These are phyloP conservation scores for Nemotelus nigrinus DNA, from an alignment of 2,888 invertebrate species.

Conservation along the genomic window DNA sequence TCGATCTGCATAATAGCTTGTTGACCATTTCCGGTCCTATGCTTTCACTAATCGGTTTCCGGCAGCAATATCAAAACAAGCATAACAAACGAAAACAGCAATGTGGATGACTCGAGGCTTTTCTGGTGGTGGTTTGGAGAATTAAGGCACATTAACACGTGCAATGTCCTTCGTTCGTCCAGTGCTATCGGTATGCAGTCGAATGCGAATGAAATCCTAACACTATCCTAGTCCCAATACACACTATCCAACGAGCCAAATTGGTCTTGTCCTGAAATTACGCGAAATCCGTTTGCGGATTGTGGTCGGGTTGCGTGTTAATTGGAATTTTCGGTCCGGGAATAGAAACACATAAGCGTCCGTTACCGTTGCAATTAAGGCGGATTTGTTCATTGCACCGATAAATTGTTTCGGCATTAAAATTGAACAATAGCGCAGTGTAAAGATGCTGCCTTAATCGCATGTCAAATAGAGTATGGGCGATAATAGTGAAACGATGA, in stretches of 20 bases:
- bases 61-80: not conserved
- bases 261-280: not conserved
- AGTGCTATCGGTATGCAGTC: not conserved
- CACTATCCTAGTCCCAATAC: too few relatives aligned
- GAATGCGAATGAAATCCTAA: too few relatives aligned
- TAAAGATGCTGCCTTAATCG: not conserved
- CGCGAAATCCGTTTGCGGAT: not conserved
- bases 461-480: not conserved
- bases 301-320: constrained; percentile 7
- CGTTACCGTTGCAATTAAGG: constrained; percentile 19
- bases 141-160: constrained; percentile 30
- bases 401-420: constrained; percentile 31
- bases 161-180: not conserved
- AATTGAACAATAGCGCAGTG: constrained; percentile 14
- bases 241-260: too few relatives aligned
- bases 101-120: constrained; percentile 1
- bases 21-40: constrained; percentile 16
- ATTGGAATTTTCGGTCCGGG: constrained; percentile 32
- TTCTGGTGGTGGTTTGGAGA: constrained; percentile 23
- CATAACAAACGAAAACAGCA: not conserved
- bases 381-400: constrained; percentile 36
- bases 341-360: not conserved
- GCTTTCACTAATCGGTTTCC: constrained; percentile 2
- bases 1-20: not conserved
- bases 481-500: too few relatives aligned